Percentiles rank a stretch among this genome's conserved stretches.
These are phyloP conservation scores for Pemphigus obesinymphae DNA, from an alignment of 1,140 invertebrate genomes.

Conservation along the genomic window DNA sequence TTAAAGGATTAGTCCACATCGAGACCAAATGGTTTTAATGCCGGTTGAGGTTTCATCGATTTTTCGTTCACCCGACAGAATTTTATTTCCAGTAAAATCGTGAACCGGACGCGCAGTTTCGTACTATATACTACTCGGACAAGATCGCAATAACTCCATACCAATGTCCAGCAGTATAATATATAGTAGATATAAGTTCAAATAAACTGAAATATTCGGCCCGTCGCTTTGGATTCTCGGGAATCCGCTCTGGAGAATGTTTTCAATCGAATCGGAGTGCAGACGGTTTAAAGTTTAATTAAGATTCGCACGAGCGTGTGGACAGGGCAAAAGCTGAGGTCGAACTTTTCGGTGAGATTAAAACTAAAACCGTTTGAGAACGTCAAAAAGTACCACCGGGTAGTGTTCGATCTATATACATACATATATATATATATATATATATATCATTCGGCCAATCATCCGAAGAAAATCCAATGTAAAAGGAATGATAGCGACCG, in stretches of 20 bases:
- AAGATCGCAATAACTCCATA: neutral
- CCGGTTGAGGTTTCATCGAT: constrained; percentile 22
- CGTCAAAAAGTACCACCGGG: constrained; percentile 2
- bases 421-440: too few relatives aligned
- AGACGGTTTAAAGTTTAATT: constrained; percentile 38
- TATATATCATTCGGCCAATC: constrained; percentile 24
- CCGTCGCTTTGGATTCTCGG: neutral
- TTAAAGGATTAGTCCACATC: constrained; percentile 27
- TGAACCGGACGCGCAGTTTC: neutral
- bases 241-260: constrained; percentile 15
- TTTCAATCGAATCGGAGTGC: constrained; percentile 19
- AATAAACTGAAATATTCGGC: constrained; percentile 28
- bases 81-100: constrained; percentile 1
- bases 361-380: constrained; percentile 22
- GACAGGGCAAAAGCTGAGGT: neutral
- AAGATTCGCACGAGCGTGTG: neutral
- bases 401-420: too few relatives aligned
- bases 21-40: constrained; percentile 13
- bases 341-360: constrained; percentile 14
- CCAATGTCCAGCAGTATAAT: neutral
- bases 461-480: constrained; percentile 20
- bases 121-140: neutral
- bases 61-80: neutral
- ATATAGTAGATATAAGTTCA: neutral
- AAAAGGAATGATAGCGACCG: constrained; percentile 25